Evolutionary conservation across 2,888 invertebrate genomes (phyloP), one percentile per base, ranked within the genome.

Genomic region (Dendrolimus pini): DNA sequence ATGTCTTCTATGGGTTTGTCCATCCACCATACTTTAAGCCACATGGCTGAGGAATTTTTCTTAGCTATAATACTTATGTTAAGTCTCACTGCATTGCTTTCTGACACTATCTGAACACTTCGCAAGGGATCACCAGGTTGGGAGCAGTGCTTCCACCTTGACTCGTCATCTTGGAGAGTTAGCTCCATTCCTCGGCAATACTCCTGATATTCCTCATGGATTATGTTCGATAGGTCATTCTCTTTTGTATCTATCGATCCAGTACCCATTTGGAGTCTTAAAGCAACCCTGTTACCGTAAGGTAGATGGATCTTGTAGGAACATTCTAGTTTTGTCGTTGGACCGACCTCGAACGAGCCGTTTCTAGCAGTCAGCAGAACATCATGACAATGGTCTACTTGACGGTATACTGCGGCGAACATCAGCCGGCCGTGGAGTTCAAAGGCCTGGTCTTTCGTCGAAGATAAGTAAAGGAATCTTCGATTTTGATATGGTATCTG

Each of bases 371-470:
- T 91, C 65, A 94, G 91, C 52, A 94, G 93, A 64, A 94, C 92
- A 77, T 94, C 93, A 76, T 94, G 94, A 71, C 95, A 95, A 75
- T 93, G 93, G 82, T 95, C 95, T 60, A 95, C 94, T 69, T 93
- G 82, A 73, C 92, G 93, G 85, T 93, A 95, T 69, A 86, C 88
- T 70, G 94, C 90, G 77, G 93, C 91, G 89, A 94, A 95, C 80
- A 93, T 92, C 59, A 94, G 94, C 77, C 90, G 90, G 62, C 93
- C 93, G 70, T 92, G 92, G 59, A 93, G 81, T 70, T 92, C 92
- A 63, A 94, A 75, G 54, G 89, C 86, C 7, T 92, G 92, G 62
- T 83, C 87, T 62, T 90, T 91, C 41, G 92, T 90, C 58, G 75
- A 64, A 1, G 79, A 68, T 14, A 93, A 92, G 77, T 94, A 94